Evolutionary conservation across 2,888 invertebrate genomes (phyloP), one percentile per base, ranked within the genome.

Genomic region (Thera obeliscata): DNA sequence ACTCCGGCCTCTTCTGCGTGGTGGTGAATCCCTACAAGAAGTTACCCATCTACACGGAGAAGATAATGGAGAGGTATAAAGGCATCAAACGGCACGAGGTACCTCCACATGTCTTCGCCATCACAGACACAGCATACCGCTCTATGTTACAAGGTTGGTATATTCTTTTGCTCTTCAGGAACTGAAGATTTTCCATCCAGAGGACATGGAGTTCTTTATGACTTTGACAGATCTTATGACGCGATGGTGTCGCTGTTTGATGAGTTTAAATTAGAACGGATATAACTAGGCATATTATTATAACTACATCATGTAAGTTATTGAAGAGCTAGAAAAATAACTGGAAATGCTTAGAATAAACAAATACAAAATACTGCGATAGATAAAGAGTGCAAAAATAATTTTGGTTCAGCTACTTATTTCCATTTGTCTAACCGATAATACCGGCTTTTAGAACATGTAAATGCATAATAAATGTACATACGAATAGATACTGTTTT

Each of bases 21-120:
- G 99, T 99, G 81, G 99, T 99, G 80, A 99, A 99, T 94, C 99
- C 99, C 3, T 99, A 99, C 96, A 99, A 99, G 95, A 97, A 97
- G 93, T 95, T 99, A 88, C 99, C 99, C 73, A 99, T 99, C 90
- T 99, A 99, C 95, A 99, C 99, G 86, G 99, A 99, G 94, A 98
- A 98, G 94, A 98, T 99, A 81, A 98, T 99, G 96, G 99, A 99
- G 92, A 95, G 98, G 93, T 99, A 99, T 95, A 99, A 99, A 95
- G 99, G 99, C 80, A 99, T 99, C 94, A 99, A 99, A 94, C 94
- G 99, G 82, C 99, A 99, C 94, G 99, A 99, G 94, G 98, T 99
- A 78, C 99, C 99, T 74, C 99, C 99, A 60, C 99, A 99, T 91
- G 99, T 99, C 73, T 99, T 99, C 94, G 99, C 99, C 90, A 99